Base-by-base conservation (phyloP, 2,113 vertebrate species). In the Capreolus pygargus region DNA sequence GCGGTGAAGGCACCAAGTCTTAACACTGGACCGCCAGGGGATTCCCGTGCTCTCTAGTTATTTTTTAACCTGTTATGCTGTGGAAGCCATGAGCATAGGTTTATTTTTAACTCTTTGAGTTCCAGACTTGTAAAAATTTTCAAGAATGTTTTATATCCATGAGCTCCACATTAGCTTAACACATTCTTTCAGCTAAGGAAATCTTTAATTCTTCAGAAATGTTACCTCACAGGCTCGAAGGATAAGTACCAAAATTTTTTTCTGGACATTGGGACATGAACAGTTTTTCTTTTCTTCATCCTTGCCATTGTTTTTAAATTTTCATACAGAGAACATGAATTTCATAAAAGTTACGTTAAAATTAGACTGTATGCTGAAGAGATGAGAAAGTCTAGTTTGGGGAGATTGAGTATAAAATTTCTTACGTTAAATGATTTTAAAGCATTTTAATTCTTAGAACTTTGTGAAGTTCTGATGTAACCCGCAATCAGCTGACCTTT, bases 261-360 rank as follows among this genome's bases (percentile, higher is more conserved):
- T 87, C 28, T 93, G 67, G 50, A 36, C 50, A 79, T 27, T 91
- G 54, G 27, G 27, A 45, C 25, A 64, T 89, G 36, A 54, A 5
- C 81, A 47, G 6, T 58, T 83, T 90, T 33, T 67, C 47, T 90
- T 79, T 87, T 50, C 74, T 90, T 92, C 25, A 28, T 89, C 88
- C 21, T 54, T 91, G 81, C 25, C 7, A 16, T 93, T 82, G 16
- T 43, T 95, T 94, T 88, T 14, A 61, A 36, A 67, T 90, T 52
- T 95, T 78, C 57, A 54, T 52, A 12, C 19, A 61, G 9, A 60
- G 33, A 55, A 47, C 45, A 64, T 89, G 57, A 55, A 61, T 92
- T 78, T 93, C 28, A 89, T 93, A 86, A 86, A 86, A 89, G 6
- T 82, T 86, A 89, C 13, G 45, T 89, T 92, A 89, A 86, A 93